phyloP scores from a whole-genome alignment of 2,797 vertebrate species.

The Gouania willdenowi region DNA sequence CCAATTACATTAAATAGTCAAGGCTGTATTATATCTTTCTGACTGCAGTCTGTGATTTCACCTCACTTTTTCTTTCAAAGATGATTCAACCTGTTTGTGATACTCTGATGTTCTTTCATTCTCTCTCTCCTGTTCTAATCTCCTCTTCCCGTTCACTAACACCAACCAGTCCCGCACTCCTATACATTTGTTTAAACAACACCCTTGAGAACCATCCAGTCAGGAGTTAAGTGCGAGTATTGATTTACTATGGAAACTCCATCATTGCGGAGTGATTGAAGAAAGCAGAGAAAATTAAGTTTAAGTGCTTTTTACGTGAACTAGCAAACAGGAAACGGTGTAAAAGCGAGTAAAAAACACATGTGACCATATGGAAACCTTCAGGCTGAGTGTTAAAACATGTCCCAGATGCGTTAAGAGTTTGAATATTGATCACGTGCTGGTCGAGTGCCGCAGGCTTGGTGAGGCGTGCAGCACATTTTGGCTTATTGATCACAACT shows the following conservation, averaged over 20 bases:
- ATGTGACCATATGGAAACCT: neutral
- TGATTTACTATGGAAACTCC: neutral
- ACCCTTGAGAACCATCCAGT: too few species aligned
- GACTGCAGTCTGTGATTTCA: too few species aligned
- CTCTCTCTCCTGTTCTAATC: too few species aligned
- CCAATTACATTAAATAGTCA: too few species aligned
- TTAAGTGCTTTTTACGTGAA: slow-evolving; percentile 1
- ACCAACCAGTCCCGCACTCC: too few species aligned
- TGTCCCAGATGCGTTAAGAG: slow-evolving; percentile 28
- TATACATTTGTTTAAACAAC: too few species aligned
- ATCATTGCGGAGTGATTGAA: neutral
- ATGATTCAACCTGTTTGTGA: too few species aligned
- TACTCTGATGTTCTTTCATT: too few species aligned
- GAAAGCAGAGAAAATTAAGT: slow-evolving; percentile 2
- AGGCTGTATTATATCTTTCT: too few species aligned
- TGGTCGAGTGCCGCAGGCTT: slow-evolving; percentile 8
- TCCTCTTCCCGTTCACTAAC: too few species aligned
- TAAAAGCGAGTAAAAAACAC: neutral
- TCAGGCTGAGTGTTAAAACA: slow-evolving; percentile 25
- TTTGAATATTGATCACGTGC: slow-evolving; percentile 33
- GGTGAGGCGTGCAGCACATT: slow-evolving; percentile 24
- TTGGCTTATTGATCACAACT: slow-evolving; percentile 24
- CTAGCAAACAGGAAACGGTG: neutral
- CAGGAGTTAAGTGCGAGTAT: neutral
- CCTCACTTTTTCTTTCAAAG: too few species aligned